Percentiles rank a stretch among this genome's conserved stretches.
Conservation (phyloP, 2,113 vertebrate genomes). For the Pongo abelii region DNA sequence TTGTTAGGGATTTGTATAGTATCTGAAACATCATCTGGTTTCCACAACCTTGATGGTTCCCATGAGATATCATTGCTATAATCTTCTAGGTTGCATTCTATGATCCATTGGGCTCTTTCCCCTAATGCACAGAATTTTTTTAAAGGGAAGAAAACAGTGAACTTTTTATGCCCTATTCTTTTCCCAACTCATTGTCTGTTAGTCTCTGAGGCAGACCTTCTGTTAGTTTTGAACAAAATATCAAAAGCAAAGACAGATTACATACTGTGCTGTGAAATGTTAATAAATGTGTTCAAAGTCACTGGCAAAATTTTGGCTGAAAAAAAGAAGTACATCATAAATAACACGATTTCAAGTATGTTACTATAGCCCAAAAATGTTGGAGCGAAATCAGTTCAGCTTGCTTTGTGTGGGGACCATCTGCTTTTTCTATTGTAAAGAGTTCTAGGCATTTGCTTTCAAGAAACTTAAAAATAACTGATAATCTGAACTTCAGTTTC, state of each 20-base stretch:
- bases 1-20: not conserved
- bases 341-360: not conserved
- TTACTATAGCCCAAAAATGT: not conserved
- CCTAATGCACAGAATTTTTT: not conserved
- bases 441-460: not conserved
- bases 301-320: not conserved
- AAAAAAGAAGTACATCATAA: not conserved
- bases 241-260: not conserved
- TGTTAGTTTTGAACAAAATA: not conserved
- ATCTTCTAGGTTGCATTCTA: not conserved
- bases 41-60: not conserved
- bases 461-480: constrained; percentile 38
- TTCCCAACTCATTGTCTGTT: not conserved
- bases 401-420: not conserved
- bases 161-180: not conserved
- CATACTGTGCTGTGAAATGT: not conserved
- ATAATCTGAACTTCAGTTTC: constrained; percentile 39
- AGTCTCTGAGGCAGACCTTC: not conserved
- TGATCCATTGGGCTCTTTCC: not conserved
- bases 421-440: not conserved
- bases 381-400: not conserved
- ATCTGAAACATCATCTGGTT: not conserved
- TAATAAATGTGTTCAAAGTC: not conserved
- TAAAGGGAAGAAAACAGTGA: not conserved
- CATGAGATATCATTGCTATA: not conserved